Base-by-base conservation (phyloP, 2,113 vertebrate species). In the Gulo gulo region DNA sequence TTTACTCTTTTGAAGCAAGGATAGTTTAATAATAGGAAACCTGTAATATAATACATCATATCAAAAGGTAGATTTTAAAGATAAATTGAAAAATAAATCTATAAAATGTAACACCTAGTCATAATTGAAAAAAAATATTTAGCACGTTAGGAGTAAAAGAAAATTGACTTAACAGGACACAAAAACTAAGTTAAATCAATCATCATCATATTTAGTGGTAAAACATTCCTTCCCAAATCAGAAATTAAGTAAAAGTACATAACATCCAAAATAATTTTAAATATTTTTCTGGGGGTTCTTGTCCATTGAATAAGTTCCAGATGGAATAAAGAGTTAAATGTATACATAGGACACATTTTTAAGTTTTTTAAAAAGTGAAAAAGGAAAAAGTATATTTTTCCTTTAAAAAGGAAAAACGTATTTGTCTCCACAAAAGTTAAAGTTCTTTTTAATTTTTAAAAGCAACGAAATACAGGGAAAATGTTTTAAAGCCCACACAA, bases 371-470 rank as follows among this genome's bases (percentile, higher is more conserved):
- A 88, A 91, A 85, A 73, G 31, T 82, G 20, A 91, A 67, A 34
- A 96, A 73, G 12, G 3, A 24, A 86, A 78, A 63, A 59, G 1
- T 29, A 23, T 7, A 39, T 57, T 65, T 91, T 55, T 55, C 52
- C 52, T 55, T 55, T 52, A 91, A 67, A 34, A 96, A 79, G 9
- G 3, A 31, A 86, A 78, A 63, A 59, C 23, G 20, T 6, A 39
- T 57, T 65, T 91, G 1, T 34, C 39, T 95, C 45, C 69, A 63
- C 6, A 81, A 97, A 96, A 84, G 91, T 88, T 79, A 90, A 92
- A 63, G 21, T 0, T 61, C 76, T 91, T 87, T 45, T 63, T 50
- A 76, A 69, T 50, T 90, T 96, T 61, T 63, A 61, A 87, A 87
- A 83, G 50, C 63, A 88, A 87, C 1, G 42, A 84, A 84, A 67